phyloP scores from a whole-genome alignment of 2,888 invertebrate species.

The Protophormia terraenovae region DNA sequence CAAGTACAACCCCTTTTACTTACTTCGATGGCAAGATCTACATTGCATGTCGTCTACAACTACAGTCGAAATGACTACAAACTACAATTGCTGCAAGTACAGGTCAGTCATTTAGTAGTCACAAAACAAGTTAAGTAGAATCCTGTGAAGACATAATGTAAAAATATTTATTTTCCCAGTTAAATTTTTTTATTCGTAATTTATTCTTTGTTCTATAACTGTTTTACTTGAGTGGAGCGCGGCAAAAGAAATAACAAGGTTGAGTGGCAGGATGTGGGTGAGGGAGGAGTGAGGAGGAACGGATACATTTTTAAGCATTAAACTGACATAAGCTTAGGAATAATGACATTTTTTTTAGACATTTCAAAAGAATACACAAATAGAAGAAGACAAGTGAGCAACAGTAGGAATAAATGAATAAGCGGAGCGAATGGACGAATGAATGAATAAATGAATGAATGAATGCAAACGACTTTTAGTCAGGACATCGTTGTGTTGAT shows the following conservation, averaged over 20 bases:
- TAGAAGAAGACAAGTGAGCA: constrained; percentile 26
- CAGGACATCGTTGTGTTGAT: background rate
- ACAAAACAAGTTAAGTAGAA: background rate
- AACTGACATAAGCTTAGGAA: constrained; percentile 49
- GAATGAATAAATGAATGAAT: background rate
- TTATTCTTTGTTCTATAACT: background rate
- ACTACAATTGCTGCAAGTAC: constrained; percentile 32
- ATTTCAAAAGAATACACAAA: constrained; percentile 18
- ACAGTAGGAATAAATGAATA: constrained; percentile 38
- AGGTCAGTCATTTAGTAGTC: constrained; percentile 44
- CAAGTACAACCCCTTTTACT: background rate
- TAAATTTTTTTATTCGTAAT: constrained; percentile 18
- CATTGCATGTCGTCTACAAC: constrained; percentile 4
- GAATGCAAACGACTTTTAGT: constrained; percentile 22
- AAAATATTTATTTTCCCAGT: constrained; percentile 47
- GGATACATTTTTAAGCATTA: constrained; percentile 45
- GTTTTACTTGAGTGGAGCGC: background rate
- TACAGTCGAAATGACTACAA: background rate
- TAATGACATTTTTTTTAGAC: constrained; percentile 9
- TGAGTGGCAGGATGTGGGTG: background rate
- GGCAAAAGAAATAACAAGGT: constrained; percentile 5
- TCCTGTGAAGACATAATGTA: constrained; percentile 35
- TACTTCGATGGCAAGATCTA: background rate
- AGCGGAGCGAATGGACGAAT: background rate
- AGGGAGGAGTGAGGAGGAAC: background rate